Base-by-base conservation (phyloP, 2,113 vertebrate genomes). In the Deroptyus accipitrinus region DNA sequence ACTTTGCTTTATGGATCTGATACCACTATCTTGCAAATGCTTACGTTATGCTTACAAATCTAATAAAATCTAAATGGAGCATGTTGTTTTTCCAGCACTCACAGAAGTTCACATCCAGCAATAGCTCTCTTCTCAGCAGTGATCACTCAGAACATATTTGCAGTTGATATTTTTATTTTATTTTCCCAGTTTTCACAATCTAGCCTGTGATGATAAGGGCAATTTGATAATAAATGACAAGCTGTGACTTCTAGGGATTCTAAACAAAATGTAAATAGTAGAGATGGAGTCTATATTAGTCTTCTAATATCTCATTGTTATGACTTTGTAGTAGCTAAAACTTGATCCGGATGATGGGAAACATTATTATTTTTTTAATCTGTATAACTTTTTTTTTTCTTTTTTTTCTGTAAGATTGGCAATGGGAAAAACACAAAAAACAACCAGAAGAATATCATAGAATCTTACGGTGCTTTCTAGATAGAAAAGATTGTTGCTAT, bases 401-500 rank as follows among this genome's bases (percentile, higher is more conserved):
- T 39, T 41, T 87, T 68, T 42, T 66, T 27, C 39, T 37, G 14
- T 49, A 91, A 99, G 99, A 99, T 68, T 99, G 99, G 99, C 98
- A 98, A 95, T 99, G 99, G 99, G 98, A 98, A 87, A 98, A 97
- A 97, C 98, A 98, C 72, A 98, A 98, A 97, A 96, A 98, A 89
- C 99, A 99, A 96, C 99, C 98, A 95, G 98, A 99, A 96, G 99
- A 99, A 91, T 99, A 99, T 96, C 98, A 98, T 9, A 99, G 97
- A 94, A 99, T 99, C 87, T 98, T 99, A 95, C 98, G 98, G 76
- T 99, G 99, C 97, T 99, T 99, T 96, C 98, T 99, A 94, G 99
- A 99, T 97, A 99, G 99, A 97, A 99, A 99, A 97, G 99, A 99
- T 97, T 99, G 99, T 97, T 99, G 99, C 97, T 99, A 99, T 91